Conservation (phyloP, 2,113 vertebrate species). For the Neomonachus schauinslandi region DNA sequence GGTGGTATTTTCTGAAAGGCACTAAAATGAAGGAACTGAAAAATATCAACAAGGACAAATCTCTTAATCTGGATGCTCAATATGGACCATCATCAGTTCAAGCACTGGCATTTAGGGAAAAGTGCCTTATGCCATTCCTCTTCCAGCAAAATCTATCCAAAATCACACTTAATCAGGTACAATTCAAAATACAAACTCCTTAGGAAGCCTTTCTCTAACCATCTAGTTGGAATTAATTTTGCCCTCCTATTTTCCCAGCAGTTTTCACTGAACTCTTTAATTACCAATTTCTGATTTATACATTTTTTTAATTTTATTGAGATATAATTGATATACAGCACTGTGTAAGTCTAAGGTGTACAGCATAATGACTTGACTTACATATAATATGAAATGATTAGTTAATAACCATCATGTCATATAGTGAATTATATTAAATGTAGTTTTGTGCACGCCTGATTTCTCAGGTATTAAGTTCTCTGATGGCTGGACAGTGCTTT, state of each 20-base stretch:
- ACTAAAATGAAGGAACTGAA: neutral
- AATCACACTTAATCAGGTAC: neutral
- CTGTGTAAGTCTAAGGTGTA: neutral
- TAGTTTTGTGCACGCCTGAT: neutral
- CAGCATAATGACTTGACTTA: neutral
- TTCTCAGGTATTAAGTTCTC: neutral
- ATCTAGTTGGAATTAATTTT: neutral
- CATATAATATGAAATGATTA: neutral
- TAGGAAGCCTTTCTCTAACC: neutral
- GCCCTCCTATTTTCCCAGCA: neutral
- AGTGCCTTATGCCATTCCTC: neutral
- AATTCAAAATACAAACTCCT: neutral
- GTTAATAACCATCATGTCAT: neutral
- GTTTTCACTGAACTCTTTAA: conserved; percentile 19
- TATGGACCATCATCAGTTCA: neutral
- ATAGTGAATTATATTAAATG: conserved; percentile 6
- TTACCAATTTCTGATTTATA: conserved; percentile 27
- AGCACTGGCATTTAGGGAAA: neutral
- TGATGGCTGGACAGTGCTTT: neutral
- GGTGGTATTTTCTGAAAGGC: neutral
- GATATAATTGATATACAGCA: neutral
- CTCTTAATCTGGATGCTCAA: neutral
- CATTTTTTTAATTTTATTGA: neutral
- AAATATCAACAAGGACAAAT: neutral
- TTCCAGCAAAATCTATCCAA: conserved; percentile 32